A percentile compares a stretch with the other conserved stretches of the same genome.
Evolutionary conservation across 2,797 vertebrate genomes (phyloP).

Genomic region (Anolis apletophallus): DNA sequence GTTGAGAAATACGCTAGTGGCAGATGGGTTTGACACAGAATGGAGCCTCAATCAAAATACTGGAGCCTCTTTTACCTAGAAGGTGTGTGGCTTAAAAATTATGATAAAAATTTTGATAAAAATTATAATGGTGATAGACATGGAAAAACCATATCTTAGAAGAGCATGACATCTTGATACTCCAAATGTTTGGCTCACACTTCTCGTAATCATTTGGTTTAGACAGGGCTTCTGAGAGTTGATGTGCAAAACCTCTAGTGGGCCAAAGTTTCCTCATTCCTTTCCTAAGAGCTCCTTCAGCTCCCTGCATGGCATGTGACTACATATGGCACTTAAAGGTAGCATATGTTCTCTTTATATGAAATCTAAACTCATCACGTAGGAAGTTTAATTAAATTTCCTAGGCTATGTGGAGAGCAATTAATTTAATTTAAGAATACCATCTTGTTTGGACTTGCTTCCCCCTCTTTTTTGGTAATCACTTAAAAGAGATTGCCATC

Average conservation of each 20-base stretch:
- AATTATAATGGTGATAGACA: background rate
- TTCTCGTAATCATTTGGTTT: background rate
- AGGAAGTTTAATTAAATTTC: conserved; percentile 5
- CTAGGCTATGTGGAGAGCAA: conserved; percentile 46
- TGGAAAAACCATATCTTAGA: background rate
- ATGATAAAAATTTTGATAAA: no score
- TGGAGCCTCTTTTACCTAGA: background rate
- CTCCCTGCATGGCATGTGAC: background rate
- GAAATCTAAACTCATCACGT: background rate
- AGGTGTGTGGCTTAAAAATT: background rate
- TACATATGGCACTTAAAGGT: fast-evolving
- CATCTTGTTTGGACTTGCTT: conserved; percentile 19
- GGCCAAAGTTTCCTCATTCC: background rate
- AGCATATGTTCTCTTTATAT: fast-evolving
- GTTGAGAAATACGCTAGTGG: no score
- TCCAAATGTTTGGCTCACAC: background rate
- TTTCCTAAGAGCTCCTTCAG: background rate
- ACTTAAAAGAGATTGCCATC: conserved; percentile 67
- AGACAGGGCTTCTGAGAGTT: background rate
- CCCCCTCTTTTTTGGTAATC: conserved; percentile 46
- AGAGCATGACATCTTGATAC: background rate
- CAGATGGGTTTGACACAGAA: no score
- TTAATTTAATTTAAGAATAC: conserved; percentile 60
- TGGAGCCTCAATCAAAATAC: background rate
- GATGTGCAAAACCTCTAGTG: background rate